Percentiles rank a stretch among this genome's conserved stretches.
These are phyloP conservation scores for Palythoa caribaeorum DNA, from an alignment of 92 coral and sea anemone genomes.

Conservation along the genomic window DNA sequence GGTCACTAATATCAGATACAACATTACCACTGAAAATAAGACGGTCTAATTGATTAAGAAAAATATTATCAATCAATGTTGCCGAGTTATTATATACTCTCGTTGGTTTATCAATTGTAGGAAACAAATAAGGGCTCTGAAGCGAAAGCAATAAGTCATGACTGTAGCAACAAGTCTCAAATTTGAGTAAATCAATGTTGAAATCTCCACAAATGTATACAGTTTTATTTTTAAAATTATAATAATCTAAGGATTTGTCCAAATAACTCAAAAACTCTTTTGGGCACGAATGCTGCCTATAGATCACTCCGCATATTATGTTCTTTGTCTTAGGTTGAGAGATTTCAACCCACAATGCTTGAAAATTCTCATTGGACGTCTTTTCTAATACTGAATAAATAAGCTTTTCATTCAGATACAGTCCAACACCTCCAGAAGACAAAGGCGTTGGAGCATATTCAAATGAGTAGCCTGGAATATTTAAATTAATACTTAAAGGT, in stretches of 20 bases:
- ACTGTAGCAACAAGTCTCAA: slow-evolving; percentile 29
- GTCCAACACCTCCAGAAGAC: slow-evolving; percentile 62
- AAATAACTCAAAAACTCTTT: slow-evolving; percentile 55
- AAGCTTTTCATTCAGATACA: slow-evolving; percentile 52
- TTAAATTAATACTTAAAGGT: slow-evolving; percentile 18
- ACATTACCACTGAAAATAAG: background rate
- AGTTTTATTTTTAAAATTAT: slow-evolving; percentile 34
- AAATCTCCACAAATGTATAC: slow-evolving; percentile 61
- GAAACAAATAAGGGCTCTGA: slow-evolving; percentile 42
- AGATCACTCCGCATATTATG: slow-evolving; percentile 53
- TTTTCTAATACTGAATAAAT: slow-evolving; percentile 26
- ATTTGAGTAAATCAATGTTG: slow-evolving; percentile 55
- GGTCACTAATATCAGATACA: background rate
- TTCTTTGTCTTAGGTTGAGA: slow-evolving; percentile 42
- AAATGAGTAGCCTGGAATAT: slow-evolving; percentile 57
- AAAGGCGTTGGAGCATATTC: slow-evolving; percentile 60
- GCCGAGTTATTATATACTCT: slow-evolving; percentile 55
- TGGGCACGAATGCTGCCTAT: slow-evolving; percentile 54
- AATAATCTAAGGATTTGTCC: slow-evolving; percentile 27
- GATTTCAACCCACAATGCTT: slow-evolving; percentile 68
- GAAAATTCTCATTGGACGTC: slow-evolving; percentile 52
- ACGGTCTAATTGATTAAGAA: slow-evolving; percentile 27
- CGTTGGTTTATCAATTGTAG: slow-evolving; percentile 66
- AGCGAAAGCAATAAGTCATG: slow-evolving; percentile 40
- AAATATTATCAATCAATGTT: slow-evolving; percentile 66